Evolutionary conservation across 2,797 vertebrate species (phyloP), one percentile per base, ranked within the genome.

Genomic region (Rousettus madagascariensis): DNA sequence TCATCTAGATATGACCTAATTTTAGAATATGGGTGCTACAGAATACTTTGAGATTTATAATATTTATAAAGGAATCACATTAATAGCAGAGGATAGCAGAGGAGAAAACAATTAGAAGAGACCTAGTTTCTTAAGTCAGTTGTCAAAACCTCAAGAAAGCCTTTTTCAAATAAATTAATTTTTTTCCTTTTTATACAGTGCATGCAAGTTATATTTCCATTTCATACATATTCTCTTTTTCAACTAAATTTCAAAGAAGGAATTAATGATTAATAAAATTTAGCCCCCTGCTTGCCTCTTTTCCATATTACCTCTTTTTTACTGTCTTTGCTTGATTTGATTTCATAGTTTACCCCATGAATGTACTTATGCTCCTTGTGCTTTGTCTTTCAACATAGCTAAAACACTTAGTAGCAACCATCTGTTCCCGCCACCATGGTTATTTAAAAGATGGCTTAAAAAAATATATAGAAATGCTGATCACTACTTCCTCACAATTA

Each of bases 211-310:
- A 24, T 33, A 86, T 85, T 82, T 83, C n/a, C 43, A 93, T 53
- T 69, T 87, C n/a, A 84, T 65, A 26, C 5, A 90, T 77, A 88
- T 68, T 89, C 26, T 90, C n/a, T 95, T 77, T 71, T 16, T 1
- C 53, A 77, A 95, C 68, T 10, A 61, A 13, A 8, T 33, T 88
- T 85, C 66, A 80, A 85, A 55, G 22, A 38, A 66, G 26, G 24
- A 82, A 92, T 90, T 83, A 78, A 78, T 46, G 33, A 79, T 84
- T 87, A 69, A 33, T 80, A 94, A 65, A 26, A 72, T 75, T 86
- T 84, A 91, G 84, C 17, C 17, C 3, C 41, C 9, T 12, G 7
- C 57, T 86, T 69, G 57, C 3, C 30, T 80, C 6, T 92, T 78
- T 94, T 36, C 43, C 19, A 8, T 24, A 16, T 65, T n/a, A 69